A percentile compares a stretch with the other conserved stretches of the same genome.
Conservation (phyloP, 2,113 vertebrate species). For the Ceyx cyanopectus region DNA sequence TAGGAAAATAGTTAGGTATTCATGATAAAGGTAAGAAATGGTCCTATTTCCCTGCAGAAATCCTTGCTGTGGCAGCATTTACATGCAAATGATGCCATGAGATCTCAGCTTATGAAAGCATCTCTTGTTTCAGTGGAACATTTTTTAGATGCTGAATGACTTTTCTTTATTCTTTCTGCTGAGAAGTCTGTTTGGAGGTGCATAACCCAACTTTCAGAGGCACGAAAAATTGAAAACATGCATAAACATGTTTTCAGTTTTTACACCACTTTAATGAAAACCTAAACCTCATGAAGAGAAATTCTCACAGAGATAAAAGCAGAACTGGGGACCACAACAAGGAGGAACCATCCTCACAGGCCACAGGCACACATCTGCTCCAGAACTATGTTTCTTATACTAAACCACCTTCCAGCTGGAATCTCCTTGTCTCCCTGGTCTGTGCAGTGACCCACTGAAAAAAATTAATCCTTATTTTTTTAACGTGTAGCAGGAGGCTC, state of each 20-base stretch:
- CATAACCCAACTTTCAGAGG: not conserved
- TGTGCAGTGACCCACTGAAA: too few species aligned
- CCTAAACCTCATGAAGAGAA: not conserved
- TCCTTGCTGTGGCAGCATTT: not conserved
- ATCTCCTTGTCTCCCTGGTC: constrained; percentile 13
- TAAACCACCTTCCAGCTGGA: constrained; percentile 53
- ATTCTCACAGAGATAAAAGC: not conserved
- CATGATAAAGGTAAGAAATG: not conserved
- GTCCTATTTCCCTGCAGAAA: not conserved
- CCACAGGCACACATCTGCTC: not conserved
- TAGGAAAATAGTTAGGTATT: not conserved
- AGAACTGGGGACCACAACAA: not conserved
- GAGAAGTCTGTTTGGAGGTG: not conserved
- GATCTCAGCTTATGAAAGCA: not conserved
- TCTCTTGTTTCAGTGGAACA: not conserved
- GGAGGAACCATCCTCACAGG: not conserved
- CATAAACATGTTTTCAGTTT: not conserved
- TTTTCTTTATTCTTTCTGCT: not conserved
- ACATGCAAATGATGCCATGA: not conserved
- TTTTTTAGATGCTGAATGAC: not conserved
- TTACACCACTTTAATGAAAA: not conserved
- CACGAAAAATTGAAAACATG: not conserved
- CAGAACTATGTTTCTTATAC: not conserved
- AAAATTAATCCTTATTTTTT: constrained; percentile 61
- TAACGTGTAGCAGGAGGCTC: not conserved